Percentiles rank a stretch among this genome's conserved stretches.
These are phyloP conservation scores for Emys orbicularis DNA, from an alignment of 2,797 vertebrate genomes.

Conservation along the genomic window DNA sequence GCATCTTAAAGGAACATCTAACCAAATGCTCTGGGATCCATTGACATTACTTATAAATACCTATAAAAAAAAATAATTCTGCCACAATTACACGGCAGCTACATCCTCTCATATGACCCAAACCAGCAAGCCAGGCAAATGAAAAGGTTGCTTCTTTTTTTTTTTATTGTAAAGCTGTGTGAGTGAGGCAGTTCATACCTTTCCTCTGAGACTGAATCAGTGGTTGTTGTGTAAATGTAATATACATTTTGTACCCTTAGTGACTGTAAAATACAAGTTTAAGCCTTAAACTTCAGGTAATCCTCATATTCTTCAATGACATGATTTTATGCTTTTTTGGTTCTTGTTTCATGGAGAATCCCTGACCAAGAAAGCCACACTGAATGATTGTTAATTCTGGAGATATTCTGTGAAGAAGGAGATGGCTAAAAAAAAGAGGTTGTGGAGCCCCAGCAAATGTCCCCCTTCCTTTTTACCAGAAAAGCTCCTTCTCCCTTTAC, in stretches of 20 bases:
- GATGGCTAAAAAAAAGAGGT: background rate
- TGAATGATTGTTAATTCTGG: fast-evolving
- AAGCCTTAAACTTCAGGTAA: background rate
- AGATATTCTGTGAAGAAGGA: fast-evolving
- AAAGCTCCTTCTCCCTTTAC: background rate
- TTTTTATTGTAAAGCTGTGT: background rate
- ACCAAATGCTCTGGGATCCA: background rate
- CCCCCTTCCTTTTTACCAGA: background rate
- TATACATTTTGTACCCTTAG: background rate
- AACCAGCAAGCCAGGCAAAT: background rate
- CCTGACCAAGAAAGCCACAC: background rate
- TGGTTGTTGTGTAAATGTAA: background rate
- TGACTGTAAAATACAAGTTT: background rate
- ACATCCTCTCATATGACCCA: background rate
- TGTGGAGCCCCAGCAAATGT: background rate
- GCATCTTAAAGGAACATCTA: background rate
- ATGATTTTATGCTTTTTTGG: background rate
- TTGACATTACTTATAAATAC: background rate
- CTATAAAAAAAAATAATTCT: background rate
- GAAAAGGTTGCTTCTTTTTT: background rate
- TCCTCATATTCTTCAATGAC: background rate
- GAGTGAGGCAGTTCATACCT: background rate
- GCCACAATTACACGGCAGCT: background rate
- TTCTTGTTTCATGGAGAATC: background rate
- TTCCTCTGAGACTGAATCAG: background rate